These are phyloP conservation scores for Slavum lentiscoides DNA, from an alignment of 2,888 invertebrate species.

Conservation along the genomic window DNA sequence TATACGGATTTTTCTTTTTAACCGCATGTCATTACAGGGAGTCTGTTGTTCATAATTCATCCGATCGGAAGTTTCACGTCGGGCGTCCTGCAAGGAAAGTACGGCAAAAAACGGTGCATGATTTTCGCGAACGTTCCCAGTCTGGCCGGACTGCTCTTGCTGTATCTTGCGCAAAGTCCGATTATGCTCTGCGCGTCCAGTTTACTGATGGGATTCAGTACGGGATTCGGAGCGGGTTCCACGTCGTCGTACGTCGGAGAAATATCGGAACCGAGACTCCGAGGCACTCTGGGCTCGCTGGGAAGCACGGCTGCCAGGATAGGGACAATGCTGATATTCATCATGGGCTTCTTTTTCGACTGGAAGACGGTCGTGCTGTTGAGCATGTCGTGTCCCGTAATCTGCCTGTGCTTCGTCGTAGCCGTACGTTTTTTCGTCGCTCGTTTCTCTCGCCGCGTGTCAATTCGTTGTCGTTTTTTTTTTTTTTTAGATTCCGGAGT, in stretches of 20 bases:
- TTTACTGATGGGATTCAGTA: conserved; percentile 64
- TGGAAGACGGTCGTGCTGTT: conserved; percentile 74
- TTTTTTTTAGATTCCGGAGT: conserved; percentile 64
- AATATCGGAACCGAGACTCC: conserved; percentile 64
- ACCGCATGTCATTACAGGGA: conserved; percentile 60
- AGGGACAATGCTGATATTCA: conserved; percentile 72
- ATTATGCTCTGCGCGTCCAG: conserved; percentile 63
- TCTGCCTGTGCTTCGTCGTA: conserved; percentile 65
- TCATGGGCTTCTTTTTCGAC: conserved; percentile 69
- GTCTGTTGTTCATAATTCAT: conserved; percentile 65
- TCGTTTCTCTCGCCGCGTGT: background rate
- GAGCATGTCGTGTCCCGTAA: conserved; percentile 62
- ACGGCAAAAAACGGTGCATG: conserved; percentile 65
- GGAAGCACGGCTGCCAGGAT: conserved; percentile 63
- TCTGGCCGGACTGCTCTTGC: conserved; percentile 64
- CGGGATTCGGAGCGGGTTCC: conserved; percentile 67
- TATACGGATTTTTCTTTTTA: no score
- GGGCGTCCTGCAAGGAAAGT: conserved; percentile 64
- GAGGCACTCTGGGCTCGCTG: conserved; percentile 65
- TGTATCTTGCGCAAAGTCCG: conserved; percentile 64
- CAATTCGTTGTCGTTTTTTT: conserved; percentile 39
- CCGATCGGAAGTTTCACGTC: conserved; percentile 66
- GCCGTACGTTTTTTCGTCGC: conserved; percentile 59
- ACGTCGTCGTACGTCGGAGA: conserved; percentile 67
- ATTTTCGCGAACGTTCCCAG: conserved; percentile 67